Conservation (phyloP, 2,888 invertebrate genomes). For the Arge pagana region DNA sequence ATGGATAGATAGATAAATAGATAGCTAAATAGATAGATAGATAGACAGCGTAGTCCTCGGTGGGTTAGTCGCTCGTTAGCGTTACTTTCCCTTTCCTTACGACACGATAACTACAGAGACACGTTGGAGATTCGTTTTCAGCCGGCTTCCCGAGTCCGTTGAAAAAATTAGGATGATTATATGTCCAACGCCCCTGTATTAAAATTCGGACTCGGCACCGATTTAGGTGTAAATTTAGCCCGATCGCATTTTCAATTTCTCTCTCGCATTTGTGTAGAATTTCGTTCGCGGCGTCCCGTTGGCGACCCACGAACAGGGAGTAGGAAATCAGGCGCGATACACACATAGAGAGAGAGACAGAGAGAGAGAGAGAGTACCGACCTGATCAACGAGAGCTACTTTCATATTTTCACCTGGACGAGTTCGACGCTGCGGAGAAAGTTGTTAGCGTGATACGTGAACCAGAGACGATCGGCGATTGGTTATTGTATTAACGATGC, state of each 20-base stretch:
- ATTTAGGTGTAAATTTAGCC: too few relatives aligned
- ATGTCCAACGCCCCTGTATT: too few relatives aligned
- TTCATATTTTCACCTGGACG: slow-evolving; percentile 57
- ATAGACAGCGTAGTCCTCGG: slow-evolving; percentile 29
- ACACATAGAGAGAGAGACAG: too few relatives aligned
- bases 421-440: slow-evolving; percentile 47
- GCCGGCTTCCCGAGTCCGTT: too few relatives aligned
- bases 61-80: slow-evolving; percentile 30
- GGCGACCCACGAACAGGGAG: slow-evolving; percentile 5
- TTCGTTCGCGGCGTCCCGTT: too few relatives aligned
- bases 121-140: too few relatives aligned
- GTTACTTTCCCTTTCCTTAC: slow-evolving; percentile 56
- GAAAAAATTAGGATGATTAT: too few relatives aligned
- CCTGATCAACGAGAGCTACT: slow-evolving; percentile 48
- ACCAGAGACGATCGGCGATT: slow-evolving; percentile 37
- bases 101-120: slow-evolving; percentile 40
- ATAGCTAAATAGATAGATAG: too few relatives aligned
- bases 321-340: slow-evolving; percentile 17
- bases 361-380: slow-evolving; percentile 43
- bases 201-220: too few relatives aligned
- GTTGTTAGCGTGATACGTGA: slow-evolving; percentile 50
- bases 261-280: too few relatives aligned
- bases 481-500: slow-evolving; percentile 44
- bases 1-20: too few relatives aligned
- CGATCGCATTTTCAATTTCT: too few relatives aligned